These are phyloP conservation scores for Tragelaphus strepsiceros DNA, from an alignment of 2,113 vertebrate genomes.

Conservation along the genomic window DNA sequence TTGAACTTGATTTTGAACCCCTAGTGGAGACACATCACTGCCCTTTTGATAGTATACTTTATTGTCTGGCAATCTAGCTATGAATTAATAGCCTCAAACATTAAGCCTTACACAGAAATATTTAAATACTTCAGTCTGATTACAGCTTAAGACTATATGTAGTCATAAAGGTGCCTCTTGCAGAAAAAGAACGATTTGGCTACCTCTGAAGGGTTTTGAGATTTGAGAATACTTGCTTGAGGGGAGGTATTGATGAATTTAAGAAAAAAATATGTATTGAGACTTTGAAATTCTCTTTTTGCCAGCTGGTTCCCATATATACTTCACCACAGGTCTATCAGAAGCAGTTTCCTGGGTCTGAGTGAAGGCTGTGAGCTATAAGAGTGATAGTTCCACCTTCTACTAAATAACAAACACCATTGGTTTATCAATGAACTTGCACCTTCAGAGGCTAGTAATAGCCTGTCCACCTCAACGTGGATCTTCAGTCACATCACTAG, in stretches of 20 bases:
- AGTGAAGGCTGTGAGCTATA: neutral
- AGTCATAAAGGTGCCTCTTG: neutral
- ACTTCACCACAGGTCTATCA: neutral
- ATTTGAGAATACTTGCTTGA: neutral
- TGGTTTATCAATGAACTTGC: neutral
- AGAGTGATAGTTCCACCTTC: neutral
- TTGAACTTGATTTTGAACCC: neutral
- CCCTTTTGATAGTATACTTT: neutral
- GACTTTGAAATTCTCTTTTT: neutral
- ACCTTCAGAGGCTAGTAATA: neutral
- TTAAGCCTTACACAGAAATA: neutral
- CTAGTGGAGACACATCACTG: neutral
- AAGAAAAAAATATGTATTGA: neutral
- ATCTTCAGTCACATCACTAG: neutral
- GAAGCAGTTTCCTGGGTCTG: neutral
- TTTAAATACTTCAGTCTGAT: neutral
- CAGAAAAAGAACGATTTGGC: neutral
- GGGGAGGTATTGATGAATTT: neutral
- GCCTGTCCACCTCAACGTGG: neutral
- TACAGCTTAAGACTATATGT: neutral
- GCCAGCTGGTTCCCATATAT: neutral
- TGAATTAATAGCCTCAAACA: neutral
- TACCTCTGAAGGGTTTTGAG: neutral
- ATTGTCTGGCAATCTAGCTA: neutral
- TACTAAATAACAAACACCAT: neutral